Conservation (phyloP, 1,140 invertebrate species). For the Nasonia vitripennis region DNA sequence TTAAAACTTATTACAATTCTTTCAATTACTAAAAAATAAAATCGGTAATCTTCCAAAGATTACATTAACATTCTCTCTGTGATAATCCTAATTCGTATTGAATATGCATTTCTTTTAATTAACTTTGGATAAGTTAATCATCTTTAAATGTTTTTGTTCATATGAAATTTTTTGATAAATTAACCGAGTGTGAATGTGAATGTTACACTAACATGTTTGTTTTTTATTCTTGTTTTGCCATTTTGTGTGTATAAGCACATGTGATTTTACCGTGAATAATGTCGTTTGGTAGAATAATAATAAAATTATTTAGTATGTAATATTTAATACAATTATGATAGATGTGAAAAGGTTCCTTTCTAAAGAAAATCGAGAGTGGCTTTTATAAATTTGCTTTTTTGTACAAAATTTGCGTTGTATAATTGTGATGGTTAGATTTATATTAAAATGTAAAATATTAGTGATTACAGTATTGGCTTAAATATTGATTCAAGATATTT, state of each 20-base stretch:
- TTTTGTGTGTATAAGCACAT: not conserved
- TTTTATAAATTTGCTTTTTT: constrained; percentile 49
- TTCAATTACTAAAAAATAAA: not conserved
- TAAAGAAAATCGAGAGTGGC: constrained; percentile 50
- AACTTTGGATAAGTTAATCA: too few species aligned
- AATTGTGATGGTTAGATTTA: not conserved
- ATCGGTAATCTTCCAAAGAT: too few species aligned
- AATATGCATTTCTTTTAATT: too few species aligned
- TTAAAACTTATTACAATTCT: not conserved
- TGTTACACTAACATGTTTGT: constrained; percentile 23
- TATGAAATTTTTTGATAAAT: not conserved
- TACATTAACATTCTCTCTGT: too few species aligned
- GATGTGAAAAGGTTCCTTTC: not conserved
- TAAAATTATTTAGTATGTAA: too few species aligned
- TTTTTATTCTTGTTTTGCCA: not conserved
- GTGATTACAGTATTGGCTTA: constrained; percentile 34
- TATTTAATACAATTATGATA: not conserved
- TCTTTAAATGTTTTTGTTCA: not conserved
- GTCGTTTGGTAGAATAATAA: too few species aligned
- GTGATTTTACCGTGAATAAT: not conserved
- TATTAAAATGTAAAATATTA: constrained; percentile 39
- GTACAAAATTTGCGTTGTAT: constrained; percentile 33
- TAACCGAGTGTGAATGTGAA: not conserved
- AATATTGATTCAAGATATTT: not conserved
- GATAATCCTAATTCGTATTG: too few species aligned